Percentiles rank a stretch among this genome's conserved stretches.
These are phyloP conservation scores for Drosophila baimaii DNA, from an alignment of 1,140 invertebrate species.

Conservation along the genomic window DNA sequence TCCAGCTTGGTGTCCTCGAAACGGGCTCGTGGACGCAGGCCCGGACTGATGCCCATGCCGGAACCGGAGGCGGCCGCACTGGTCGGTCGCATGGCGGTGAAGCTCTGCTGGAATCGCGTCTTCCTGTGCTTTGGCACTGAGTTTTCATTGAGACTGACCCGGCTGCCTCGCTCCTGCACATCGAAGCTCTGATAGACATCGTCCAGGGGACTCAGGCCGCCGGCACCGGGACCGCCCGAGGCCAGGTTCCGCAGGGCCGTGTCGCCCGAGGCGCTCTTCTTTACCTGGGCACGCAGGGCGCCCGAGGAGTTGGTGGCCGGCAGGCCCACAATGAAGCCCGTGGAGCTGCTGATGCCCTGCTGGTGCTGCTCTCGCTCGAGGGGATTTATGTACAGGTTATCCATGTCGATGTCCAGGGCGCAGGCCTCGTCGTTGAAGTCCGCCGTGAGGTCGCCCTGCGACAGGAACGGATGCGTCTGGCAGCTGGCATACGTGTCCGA, in stretches of 20 bases:
- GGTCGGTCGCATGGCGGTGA: slow-evolving; percentile 63
- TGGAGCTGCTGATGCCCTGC: slow-evolving; percentile 68
- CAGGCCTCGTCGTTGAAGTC: slow-evolving; percentile 86
- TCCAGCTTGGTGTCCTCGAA: slow-evolving; percentile 84
- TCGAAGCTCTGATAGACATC: slow-evolving; percentile 86
- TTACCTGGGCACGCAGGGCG: slow-evolving; percentile 85
- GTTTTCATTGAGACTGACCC: slow-evolving; percentile 88
- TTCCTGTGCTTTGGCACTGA: slow-evolving; percentile 92
- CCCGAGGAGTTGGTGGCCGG: slow-evolving; percentile 62
- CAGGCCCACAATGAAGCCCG: slow-evolving; percentile 77
- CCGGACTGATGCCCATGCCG: slow-evolving; percentile 14
- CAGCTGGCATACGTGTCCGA: slow-evolving; percentile 98
- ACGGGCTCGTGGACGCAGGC: slow-evolving; percentile 59
- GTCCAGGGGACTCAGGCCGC: slow-evolving; percentile 84
- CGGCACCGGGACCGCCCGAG: slow-evolving; percentile 53
- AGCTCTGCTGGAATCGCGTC: slow-evolving; percentile 92
- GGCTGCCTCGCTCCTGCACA: slow-evolving; percentile 86
- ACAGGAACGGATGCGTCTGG: slow-evolving; percentile 96
- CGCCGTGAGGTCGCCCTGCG: slow-evolving; percentile 91
- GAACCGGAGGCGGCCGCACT: slow-evolving; percentile 17
- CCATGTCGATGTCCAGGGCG: slow-evolving; percentile 85
- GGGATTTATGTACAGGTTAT: slow-evolving; percentile 97
- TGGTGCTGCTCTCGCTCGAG: slow-evolving; percentile 87
- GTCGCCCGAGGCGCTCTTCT: slow-evolving; percentile 92
- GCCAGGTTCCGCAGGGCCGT: slow-evolving; percentile 86